phyloP scores from a whole-genome alignment of 1,140 invertebrate species.

The Diplogasteroides magnus region DNA sequence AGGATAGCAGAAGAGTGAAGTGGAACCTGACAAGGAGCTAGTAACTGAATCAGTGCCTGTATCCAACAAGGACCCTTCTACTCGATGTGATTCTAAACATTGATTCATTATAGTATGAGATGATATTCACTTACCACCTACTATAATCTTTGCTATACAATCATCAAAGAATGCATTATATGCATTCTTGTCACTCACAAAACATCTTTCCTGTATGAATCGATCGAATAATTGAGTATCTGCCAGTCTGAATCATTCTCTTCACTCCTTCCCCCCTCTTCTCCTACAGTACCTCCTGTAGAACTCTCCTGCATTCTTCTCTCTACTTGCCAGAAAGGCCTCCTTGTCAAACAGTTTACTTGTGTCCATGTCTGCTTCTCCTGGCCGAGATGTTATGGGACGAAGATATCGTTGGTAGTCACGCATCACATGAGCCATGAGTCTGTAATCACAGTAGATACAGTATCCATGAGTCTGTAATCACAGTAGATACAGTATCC shows the following conservation, averaged over 20 bases:
- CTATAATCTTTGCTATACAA: constrained; percentile 73
- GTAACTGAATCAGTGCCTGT: constrained; percentile 71
- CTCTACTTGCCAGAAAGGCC: constrained; percentile 64
- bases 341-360: constrained; percentile 87
- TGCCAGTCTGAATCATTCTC: constrained; percentile 24
- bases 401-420: constrained; percentile 83
- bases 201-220: constrained; percentile 96
- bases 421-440: constrained; percentile 85
- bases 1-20: no score
- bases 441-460: constrained; percentile 59
- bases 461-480: background rate
- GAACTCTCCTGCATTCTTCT: constrained; percentile 45
- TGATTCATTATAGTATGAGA: constrained; percentile 3
- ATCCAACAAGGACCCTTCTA: constrained; percentile 66
- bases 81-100: constrained; percentile 54
- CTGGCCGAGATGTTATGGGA: constrained; percentile 89
- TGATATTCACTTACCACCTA: constrained; percentile 9
- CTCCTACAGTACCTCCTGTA: constrained; percentile 27
- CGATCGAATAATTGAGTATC: constrained; percentile 59
- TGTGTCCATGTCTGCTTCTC: constrained; percentile 84
- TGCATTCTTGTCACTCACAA: constrained; percentile 82
- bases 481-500: background rate
- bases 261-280: background rate
- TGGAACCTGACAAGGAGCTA: no score
- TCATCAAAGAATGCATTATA: constrained; percentile 92